These are phyloP conservation scores for Sebastes steindachneri DNA, from an alignment of 2,797 vertebrate species.

Conservation along the genomic window DNA sequence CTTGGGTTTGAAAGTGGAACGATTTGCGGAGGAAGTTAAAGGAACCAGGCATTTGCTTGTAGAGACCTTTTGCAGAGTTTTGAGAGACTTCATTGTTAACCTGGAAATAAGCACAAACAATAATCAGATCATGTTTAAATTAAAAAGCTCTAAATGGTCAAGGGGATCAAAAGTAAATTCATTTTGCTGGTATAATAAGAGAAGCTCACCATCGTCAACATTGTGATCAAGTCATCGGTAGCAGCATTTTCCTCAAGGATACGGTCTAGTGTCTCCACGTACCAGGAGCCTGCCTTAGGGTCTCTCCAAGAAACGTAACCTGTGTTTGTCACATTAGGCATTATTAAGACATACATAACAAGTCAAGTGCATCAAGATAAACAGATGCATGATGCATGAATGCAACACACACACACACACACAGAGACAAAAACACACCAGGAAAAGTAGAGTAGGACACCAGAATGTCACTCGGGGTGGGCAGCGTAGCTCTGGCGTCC, in stretches of 20 bases:
- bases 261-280: slow-evolving; percentile 87
- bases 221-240: slow-evolving; percentile 83
- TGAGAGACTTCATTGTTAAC: slow-evolving; percentile 88
- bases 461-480: slow-evolving; percentile 92
- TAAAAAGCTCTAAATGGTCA: background rate
- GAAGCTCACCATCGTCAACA: slow-evolving; percentile 87
- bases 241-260: slow-evolving; percentile 83
- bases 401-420: background rate
- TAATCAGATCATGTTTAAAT: background rate
- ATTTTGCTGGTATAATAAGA: background rate
- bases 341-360: background rate
- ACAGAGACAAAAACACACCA: slow-evolving; percentile 75
- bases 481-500: slow-evolving; percentile 87
- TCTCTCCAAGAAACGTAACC: slow-evolving; percentile 96
- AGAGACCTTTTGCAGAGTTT: slow-evolving; percentile 86
- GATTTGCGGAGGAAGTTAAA: slow-evolving; percentile 95
- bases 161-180: background rate
- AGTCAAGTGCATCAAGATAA: background rate
- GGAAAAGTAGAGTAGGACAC: slow-evolving; percentile 97
- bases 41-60: slow-evolving; percentile 94
- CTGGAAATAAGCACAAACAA: slow-evolving; percentile 74
- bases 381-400: background rate
- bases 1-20: slow-evolving; percentile 82
- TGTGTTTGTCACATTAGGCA: slow-evolving; percentile 51
- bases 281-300: slow-evolving; percentile 87